phyloP scores from a whole-genome alignment of 2,888 invertebrate genomes.

The Apodemia mormo region DNA sequence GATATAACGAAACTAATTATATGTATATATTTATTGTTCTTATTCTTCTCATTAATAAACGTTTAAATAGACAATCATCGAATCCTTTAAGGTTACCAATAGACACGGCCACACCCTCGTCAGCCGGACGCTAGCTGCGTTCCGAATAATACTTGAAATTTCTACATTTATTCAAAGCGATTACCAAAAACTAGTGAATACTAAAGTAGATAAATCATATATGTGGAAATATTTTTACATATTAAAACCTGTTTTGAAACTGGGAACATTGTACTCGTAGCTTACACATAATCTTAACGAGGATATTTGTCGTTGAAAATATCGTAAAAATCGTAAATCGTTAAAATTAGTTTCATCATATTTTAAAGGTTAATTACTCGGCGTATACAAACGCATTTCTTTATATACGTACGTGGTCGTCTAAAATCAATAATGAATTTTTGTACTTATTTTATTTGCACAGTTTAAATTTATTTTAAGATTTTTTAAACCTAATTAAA shows the following conservation, averaged over 20 bases:
- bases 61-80: neutral
- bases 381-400: too few species aligned
- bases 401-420: too few species aligned
- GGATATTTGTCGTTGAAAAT: neutral
- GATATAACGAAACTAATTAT: neutral
- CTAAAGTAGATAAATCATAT: neutral
- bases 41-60: neutral
- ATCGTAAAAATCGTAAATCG: neutral
- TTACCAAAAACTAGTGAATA: neutral
- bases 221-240: neutral
- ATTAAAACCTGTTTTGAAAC: neutral
- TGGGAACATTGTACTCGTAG: too few species aligned
- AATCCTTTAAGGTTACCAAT: neutral
- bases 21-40: neutral
- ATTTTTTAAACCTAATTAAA: too few species aligned
- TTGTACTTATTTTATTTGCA: too few species aligned
- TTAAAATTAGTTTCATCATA: neutral
- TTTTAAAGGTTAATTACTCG: neutral
- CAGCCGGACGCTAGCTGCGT: constrained; percentile 5
- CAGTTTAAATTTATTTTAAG: too few species aligned
- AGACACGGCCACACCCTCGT: constrained; percentile 2
- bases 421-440: too few species aligned
- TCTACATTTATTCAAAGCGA: neutral
- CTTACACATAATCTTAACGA: neutral
- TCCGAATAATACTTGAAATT: constrained; percentile 10